A percentile compares a stretch with the other conserved stretches of the same genome.
These are phyloP conservation scores for Eupelmus urozonus DNA, from an alignment of 2,888 invertebrate genomes.

Conservation along the genomic window DNA sequence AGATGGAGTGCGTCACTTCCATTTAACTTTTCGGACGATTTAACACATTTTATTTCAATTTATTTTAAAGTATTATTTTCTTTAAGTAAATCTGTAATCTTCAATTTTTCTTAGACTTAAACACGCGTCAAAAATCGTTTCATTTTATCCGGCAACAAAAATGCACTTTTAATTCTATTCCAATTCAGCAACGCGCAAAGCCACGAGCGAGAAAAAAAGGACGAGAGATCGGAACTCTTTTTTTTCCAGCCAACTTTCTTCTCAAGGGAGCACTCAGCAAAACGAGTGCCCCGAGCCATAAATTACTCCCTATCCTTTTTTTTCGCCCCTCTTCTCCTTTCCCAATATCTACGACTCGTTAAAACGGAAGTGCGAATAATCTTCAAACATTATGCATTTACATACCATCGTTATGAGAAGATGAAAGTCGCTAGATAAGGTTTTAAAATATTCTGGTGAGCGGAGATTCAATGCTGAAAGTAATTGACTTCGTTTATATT, in stretches of 20 bases:
- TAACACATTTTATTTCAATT: too few relatives aligned
- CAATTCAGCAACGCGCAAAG: neutral
- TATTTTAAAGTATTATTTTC: too few relatives aligned
- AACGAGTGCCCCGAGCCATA: conserved; percentile 27
- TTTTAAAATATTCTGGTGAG: neutral
- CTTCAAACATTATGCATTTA: conserved; percentile 5
- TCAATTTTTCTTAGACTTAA: too few relatives aligned
- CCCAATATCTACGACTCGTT: conserved; percentile 31
- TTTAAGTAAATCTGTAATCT: too few relatives aligned
- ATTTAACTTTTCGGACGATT: too few relatives aligned
- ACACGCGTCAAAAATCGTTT: too few relatives aligned
- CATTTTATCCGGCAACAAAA: too few relatives aligned
- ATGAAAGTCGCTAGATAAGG: too few relatives aligned
- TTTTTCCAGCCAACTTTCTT: conserved; percentile 23
- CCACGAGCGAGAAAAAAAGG: neutral
- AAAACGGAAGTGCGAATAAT: conserved; percentile 34
- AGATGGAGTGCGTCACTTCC: too few relatives aligned
- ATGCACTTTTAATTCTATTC: conserved; percentile 13
- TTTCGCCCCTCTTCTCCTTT: neutral
- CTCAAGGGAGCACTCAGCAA: conserved; percentile 34
- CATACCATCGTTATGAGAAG: conserved; percentile 1
- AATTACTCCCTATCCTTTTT: conserved; percentile 12
- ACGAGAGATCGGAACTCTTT: neutral
- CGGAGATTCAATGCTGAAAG: too few relatives aligned
- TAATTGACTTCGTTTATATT: too few relatives aligned